Conservation (phyloP, 2,113 vertebrate genomes). For the Pardalotus punctatus region DNA sequence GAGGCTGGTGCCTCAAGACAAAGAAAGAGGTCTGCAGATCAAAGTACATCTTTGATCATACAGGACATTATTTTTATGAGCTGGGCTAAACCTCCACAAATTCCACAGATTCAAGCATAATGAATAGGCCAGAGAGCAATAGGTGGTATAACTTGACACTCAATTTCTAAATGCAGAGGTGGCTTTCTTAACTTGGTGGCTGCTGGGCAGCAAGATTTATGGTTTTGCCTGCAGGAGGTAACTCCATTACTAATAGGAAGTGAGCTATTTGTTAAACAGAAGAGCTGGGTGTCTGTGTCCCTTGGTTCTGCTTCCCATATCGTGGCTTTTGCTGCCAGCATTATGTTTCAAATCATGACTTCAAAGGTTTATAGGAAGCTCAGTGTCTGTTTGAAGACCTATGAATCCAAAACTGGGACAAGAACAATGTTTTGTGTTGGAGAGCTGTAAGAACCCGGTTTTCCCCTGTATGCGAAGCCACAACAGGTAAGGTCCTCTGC, state of each 20-base stretch:
- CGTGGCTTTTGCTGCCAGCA: background rate
- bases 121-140: background rate
- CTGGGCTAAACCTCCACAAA: background rate
- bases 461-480: background rate
- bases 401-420: background rate
- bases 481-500: background rate
- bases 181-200: background rate
- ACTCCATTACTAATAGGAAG: background rate
- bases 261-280: background rate
- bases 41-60: slow-evolving; percentile 49
- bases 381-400: background rate
- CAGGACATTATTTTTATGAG: slow-evolving; percentile 4
- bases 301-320: background rate
- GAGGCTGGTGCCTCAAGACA: background rate
- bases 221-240: background rate
- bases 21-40: slow-evolving; percentile 22
- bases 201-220: background rate
- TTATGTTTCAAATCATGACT: background rate
- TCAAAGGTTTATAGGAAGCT: background rate
- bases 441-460: background rate
- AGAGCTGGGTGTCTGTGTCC: background rate
- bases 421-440: background rate
- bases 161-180: background rate
- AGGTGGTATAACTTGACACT: background rate
- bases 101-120: background rate